Evolutionary conservation across 2,888 invertebrate species (phyloP).

Genomic region (Melanargia galathea): DNA sequence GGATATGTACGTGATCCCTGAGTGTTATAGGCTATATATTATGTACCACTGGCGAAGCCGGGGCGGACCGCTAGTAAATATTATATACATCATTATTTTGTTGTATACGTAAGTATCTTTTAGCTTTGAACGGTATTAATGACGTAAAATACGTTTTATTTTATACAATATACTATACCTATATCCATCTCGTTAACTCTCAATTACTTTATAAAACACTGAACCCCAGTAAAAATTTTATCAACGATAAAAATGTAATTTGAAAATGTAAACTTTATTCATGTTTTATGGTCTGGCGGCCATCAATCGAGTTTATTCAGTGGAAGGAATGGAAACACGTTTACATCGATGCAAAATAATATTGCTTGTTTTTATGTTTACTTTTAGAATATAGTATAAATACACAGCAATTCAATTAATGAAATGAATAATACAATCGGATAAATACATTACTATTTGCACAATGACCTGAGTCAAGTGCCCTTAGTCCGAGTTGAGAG

Average conservation of each 20-base stretch:
- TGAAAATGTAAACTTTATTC: conserved; percentile 26
- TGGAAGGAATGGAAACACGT: conserved; percentile 23
- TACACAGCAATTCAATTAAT: neutral
- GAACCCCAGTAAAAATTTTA: conserved; percentile 20
- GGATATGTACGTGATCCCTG: too few species aligned
- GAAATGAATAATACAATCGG: neutral
- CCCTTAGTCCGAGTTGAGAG: too few species aligned
- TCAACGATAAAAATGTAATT: conserved; percentile 23
- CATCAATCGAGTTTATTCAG: conserved; percentile 28
- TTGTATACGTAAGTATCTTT: too few species aligned
- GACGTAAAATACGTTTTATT: neutral
- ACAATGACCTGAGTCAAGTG: too few species aligned
- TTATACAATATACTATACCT: neutral
- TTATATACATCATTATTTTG: too few species aligned
- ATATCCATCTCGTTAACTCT: conserved; percentile 12
- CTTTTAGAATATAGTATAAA: neutral
- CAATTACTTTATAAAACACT: conserved; percentile 22
- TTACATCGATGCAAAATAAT: conserved; percentile 18
- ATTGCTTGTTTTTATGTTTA: conserved; percentile 10
- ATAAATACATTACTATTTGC: too few species aligned
- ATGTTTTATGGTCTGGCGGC: conserved; percentile 25
- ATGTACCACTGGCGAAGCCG: too few species aligned
- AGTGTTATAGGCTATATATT: too few species aligned
- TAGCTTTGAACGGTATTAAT: too few species aligned
- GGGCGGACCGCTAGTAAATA: too few species aligned